Evolutionary conservation across 1,140 invertebrate species (phyloP).

Genomic region (Vollenhovia emeryi): DNA sequence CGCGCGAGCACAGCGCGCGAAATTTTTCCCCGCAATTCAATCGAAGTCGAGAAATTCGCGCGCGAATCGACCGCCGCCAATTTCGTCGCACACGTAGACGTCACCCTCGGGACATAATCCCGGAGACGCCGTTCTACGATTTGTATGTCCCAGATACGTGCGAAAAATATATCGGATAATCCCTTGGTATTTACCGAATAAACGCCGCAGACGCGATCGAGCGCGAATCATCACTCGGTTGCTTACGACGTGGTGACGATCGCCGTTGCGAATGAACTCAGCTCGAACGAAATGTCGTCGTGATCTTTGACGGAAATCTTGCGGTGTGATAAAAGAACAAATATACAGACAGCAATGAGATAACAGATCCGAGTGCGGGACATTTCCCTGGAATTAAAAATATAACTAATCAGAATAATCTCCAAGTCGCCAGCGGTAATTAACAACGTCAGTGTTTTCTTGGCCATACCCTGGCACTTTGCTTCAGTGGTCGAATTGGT

Average conservation of each 20-base stretch:
- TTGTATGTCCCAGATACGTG: background rate
- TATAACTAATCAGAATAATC: too few relatives aligned
- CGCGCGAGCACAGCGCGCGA: background rate
- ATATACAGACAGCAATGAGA: background rate
- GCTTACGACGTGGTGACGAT: background rate
- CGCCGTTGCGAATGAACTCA: background rate
- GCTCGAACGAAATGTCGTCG: background rate
- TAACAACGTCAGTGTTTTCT: too few relatives aligned
- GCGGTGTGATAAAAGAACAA: background rate
- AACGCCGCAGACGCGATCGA: background rate
- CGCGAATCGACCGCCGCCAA: background rate
- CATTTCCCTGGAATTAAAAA: background rate
- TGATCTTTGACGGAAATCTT: background rate
- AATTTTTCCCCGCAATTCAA: constrained; percentile 17
- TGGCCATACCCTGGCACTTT: too few relatives aligned
- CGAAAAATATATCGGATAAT: background rate
- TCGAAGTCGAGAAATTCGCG: constrained; percentile 17
- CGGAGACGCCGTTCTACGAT: background rate
- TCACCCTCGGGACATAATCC: background rate
- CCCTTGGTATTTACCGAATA: background rate
- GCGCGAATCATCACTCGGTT: background rate
- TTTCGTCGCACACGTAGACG: background rate
- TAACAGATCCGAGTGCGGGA: background rate
- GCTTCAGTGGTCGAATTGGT: too few relatives aligned
- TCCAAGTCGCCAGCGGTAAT: too few relatives aligned